Evolutionary conservation across 2,888 invertebrate genomes (phyloP).

Genomic region (Lissonota sp.): DNA sequence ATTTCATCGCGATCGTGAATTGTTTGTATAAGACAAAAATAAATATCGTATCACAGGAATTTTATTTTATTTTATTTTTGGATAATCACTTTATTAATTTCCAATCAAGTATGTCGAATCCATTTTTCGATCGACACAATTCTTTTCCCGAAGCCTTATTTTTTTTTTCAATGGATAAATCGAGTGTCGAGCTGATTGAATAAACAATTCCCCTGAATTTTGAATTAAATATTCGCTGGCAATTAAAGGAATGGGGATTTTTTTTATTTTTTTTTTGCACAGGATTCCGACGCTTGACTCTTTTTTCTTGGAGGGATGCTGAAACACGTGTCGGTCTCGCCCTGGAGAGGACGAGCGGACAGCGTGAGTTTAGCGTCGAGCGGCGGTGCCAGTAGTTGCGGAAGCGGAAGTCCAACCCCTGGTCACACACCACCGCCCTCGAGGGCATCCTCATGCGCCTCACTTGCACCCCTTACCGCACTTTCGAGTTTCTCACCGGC

Average conservation of each 20-base stretch:
- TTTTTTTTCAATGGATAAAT: too few species aligned
- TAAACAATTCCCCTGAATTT: too few species aligned
- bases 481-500: conserved; percentile 81
- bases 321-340: conserved; percentile 96
- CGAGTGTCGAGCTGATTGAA: too few species aligned
- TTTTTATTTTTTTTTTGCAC: conserved; percentile 2
- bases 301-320: conserved; percentile 86
- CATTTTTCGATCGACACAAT: too few species aligned
- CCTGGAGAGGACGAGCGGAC: conserved; percentile 93
- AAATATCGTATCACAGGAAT: not conserved
- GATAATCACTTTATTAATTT: too few species aligned
- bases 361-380: conserved; percentile 92
- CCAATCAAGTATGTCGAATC: too few species aligned
- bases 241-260: not conserved
- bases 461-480: conserved; percentile 80
- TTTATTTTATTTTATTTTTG: too few species aligned
- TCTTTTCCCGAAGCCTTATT: too few species aligned
- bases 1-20: conserved; percentile 10
- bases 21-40: not conserved
- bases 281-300: conserved; percentile 36
- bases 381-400: conserved; percentile 85
- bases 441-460: conserved; percentile 82
- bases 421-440: conserved; percentile 86
- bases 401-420: conserved; percentile 90
- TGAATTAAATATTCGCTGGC: too few species aligned